Evolutionary conservation across 2,113 vertebrate genomes (phyloP).

Genomic region (Bostrychus sinensis): DNA sequence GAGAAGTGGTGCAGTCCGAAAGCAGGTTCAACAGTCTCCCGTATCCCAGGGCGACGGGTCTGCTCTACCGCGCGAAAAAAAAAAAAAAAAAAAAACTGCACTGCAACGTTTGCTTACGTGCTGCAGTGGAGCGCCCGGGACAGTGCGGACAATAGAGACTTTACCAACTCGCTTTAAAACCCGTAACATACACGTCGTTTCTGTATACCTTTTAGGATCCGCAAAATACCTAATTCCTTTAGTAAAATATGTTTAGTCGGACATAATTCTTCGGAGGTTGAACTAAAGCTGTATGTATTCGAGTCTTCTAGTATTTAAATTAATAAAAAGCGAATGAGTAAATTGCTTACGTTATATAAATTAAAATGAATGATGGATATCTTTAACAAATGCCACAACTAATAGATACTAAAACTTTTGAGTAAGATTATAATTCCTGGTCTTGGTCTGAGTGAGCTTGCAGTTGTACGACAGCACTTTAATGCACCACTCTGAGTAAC

Average conservation of each 20-base stretch:
- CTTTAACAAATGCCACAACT: too few species aligned
- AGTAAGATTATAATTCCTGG: neutral
- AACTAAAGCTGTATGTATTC: too few species aligned
- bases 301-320: too few species aligned
- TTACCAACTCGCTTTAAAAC: neutral
- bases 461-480: neutral
- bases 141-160: neutral
- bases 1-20: slow-evolving; percentile 71
- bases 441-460: neutral
- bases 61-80: slow-evolving; percentile 53
- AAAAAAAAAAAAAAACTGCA: slow-evolving; percentile 46
- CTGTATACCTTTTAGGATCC: neutral
- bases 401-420: neutral
- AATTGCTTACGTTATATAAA: too few species aligned
- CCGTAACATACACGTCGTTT: too few species aligned
- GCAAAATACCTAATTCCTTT: too few species aligned
- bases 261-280: neutral
- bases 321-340: too few species aligned
- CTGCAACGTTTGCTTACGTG: slow-evolving; percentile 47
- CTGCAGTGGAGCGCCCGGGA: slow-evolving; percentile 47
- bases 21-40: slow-evolving; percentile 79
- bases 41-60: slow-evolving; percentile 69
- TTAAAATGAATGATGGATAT: too few species aligned
- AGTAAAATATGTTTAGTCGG: neutral
- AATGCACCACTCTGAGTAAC: slow-evolving; percentile 25